Percentiles rank a stretch among this genome's conserved stretches.
Evolutionary conservation across 2,113 vertebrate species (phyloP).

Genomic region (Cavia aperea): DNA sequence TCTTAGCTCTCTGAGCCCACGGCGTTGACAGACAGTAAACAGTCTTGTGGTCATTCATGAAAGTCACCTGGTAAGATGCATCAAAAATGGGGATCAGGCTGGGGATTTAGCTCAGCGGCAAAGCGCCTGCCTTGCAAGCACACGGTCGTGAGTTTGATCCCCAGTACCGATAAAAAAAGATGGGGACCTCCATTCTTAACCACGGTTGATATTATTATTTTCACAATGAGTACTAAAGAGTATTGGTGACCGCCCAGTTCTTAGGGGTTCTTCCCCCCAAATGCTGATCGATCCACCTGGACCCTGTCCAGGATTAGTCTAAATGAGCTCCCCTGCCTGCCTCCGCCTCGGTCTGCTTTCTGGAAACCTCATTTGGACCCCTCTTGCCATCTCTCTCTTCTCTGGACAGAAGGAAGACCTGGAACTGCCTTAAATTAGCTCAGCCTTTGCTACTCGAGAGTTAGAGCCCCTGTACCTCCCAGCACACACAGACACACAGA

Average conservation of each 20-base stretch:
- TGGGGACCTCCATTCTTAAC: background rate
- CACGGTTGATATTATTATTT: conserved; percentile 5
- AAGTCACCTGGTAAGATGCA: fast-evolving
- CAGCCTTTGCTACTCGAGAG: background rate
- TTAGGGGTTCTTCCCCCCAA: background rate
- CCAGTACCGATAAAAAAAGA: background rate
- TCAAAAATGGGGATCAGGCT: background rate
- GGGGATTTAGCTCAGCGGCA: no score
- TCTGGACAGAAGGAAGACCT: background rate
- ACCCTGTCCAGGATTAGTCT: background rate
- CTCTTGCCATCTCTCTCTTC: background rate
- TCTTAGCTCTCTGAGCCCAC: background rate
- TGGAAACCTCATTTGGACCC: background rate
- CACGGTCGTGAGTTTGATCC: no score
- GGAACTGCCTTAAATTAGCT: background rate
- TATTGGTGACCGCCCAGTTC: background rate
- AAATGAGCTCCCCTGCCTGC: background rate
- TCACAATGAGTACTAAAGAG: background rate
- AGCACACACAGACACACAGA: background rate
- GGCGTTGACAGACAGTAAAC: background rate
- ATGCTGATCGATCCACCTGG: background rate
- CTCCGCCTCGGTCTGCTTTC: background rate
- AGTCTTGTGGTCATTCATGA: background rate
- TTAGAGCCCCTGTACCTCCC: background rate
- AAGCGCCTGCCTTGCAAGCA: no score